Percentiles rank a stretch among this genome's conserved stretches.
phyloP scores from a whole-genome alignment of 2,113 vertebrate species.

The Bungarus multicinctus region DNA sequence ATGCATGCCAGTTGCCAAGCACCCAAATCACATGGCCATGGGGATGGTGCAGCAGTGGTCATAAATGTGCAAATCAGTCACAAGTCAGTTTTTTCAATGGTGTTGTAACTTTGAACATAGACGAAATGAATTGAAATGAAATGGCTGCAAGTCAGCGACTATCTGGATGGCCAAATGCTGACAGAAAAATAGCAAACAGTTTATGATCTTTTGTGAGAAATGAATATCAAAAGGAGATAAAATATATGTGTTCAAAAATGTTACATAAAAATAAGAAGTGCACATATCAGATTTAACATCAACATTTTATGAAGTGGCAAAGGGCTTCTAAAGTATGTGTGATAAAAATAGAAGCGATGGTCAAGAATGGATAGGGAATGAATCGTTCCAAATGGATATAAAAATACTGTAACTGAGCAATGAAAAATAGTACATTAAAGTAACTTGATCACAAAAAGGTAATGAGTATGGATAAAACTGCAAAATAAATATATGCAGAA shows the following conservation, averaged over 20 bases:
- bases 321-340: not conserved
- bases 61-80: not conserved
- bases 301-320: not conserved
- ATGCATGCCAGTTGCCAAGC: not conserved
- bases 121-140: no score
- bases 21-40: not conserved
- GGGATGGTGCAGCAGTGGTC: not conserved
- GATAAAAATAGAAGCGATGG: not conserved
- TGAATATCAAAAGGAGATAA: not conserved
- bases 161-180: not conserved
- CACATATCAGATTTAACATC: not conserved
- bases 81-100: not conserved
- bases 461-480: not conserved
- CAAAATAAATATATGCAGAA: not conserved
- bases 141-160: not conserved
- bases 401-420: not conserved
- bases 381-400: not conserved
- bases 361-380: not conserved
- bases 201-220: not conserved
- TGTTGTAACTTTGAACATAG: not conserved
- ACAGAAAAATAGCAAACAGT: not conserved
- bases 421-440: not conserved
- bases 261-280: not conserved
- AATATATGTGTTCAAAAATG: not conserved
- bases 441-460: not conserved